phyloP scores from a whole-genome alignment of 2,113 vertebrate genomes.

The Columbina picui region DNA sequence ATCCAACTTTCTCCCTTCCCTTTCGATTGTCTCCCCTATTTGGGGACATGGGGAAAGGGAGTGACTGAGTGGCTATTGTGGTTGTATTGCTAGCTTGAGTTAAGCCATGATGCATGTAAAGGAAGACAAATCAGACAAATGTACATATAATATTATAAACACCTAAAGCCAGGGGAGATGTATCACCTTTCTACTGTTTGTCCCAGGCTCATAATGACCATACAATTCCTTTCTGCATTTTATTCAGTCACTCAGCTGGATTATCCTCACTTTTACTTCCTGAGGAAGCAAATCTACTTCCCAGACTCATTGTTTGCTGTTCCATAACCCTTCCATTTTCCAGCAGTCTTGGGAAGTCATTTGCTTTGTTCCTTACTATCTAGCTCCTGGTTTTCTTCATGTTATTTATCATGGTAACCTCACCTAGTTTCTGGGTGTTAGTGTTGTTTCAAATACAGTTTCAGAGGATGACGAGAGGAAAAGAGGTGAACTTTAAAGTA shows the following conservation, averaged over 20 bases:
- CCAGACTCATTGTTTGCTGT: not conserved
- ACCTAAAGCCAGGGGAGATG: not conserved
- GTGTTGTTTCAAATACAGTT: not conserved
- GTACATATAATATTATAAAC: not conserved
- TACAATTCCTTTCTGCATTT: not conserved
- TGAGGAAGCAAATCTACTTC: not conserved
- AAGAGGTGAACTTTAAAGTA: not conserved
- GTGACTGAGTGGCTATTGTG: too few species aligned
- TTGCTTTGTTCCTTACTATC: not conserved
- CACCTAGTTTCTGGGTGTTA: not conserved
- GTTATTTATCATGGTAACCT: not conserved
- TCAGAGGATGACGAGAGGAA: not conserved
- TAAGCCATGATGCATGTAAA: not conserved
- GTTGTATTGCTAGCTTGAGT: too few species aligned
- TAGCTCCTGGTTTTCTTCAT: not conserved
- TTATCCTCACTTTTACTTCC: not conserved
- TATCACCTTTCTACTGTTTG: not conserved
- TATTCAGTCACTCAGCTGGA: not conserved
- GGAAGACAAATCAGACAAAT: not conserved
- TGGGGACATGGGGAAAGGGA: too few species aligned
- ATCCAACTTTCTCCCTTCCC: too few species aligned
- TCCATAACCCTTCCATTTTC: not conserved
- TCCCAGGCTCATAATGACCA: not conserved
- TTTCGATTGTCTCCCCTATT: too few species aligned
- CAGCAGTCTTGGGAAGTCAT: not conserved